A percentile compares a stretch with the other conserved stretches of the same genome.
These are phyloP conservation scores for Tipula vernalis DNA, from an alignment of 2,888 invertebrate genomes.

Conservation along the genomic window DNA sequence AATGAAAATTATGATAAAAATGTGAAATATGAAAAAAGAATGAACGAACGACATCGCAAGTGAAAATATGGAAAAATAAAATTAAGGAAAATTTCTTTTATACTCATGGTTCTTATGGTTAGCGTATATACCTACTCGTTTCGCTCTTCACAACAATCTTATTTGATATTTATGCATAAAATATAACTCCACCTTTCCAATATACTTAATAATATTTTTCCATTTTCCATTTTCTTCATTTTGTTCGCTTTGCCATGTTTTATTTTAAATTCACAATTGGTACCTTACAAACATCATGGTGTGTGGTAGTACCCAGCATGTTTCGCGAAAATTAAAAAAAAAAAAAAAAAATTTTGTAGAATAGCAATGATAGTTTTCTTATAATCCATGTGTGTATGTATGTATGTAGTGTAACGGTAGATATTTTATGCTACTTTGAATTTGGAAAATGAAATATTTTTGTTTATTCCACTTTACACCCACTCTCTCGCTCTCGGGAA, in stretches of 20 bases:
- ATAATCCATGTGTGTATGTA: neutral
- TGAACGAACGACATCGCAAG: neutral
- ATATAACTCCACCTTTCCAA: slow-evolving; percentile 4
- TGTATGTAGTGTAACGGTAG: neutral
- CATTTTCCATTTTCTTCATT: neutral
- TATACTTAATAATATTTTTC: neutral
- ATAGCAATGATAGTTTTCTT: neutral
- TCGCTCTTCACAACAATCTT: neutral
- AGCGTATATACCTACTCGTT: neutral
- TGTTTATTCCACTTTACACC: neutral
- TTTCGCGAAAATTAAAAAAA: neutral
- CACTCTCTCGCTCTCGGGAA: neutral
- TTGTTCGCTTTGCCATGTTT: neutral
- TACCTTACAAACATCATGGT: neutral
- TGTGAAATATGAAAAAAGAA: neutral
- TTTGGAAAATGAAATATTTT: neutral
- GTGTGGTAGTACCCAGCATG: neutral
- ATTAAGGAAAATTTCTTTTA: neutral
- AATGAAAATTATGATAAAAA: neutral
- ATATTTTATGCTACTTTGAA: neutral
- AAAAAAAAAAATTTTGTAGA: neutral
- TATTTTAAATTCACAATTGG: neutral
- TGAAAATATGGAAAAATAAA: neutral
- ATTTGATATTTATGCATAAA: slow-evolving; percentile 4
- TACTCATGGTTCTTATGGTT: neutral